Percentiles rank a stretch among this genome's conserved stretches.
Conservation (phyloP, 1,140 invertebrate genomes). For the Coelopa frigida region DNA sequence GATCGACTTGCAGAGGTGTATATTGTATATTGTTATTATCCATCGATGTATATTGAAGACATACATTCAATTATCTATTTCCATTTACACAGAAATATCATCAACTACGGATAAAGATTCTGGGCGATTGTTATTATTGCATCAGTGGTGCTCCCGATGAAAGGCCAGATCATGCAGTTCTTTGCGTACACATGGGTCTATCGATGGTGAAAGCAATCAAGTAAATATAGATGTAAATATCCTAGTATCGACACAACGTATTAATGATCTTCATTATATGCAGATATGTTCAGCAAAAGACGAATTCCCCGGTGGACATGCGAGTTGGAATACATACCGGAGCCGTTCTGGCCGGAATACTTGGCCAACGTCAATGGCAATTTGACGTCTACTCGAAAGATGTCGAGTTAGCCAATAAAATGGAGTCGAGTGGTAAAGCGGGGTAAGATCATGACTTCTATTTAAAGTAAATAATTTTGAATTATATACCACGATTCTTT, state of each 20-base stretch:
- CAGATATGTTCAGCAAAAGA: conserved; percentile 90
- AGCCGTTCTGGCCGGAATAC: conserved; percentile 88
- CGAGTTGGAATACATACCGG: conserved; percentile 95
- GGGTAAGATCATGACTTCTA: too few relatives aligned
- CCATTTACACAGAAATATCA: conserved; percentile 68
- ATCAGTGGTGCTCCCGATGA: conserved; percentile 86
- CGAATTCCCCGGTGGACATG: conserved; percentile 96
- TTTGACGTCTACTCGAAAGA: conserved; percentile 98
- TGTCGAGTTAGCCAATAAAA: conserved; percentile 96
- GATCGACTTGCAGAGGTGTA: conserved; percentile 82
- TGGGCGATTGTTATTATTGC: conserved; percentile 95
- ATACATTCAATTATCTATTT: background rate
- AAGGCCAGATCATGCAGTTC: conserved; percentile 83
- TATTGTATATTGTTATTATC: background rate
- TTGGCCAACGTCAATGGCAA: conserved; percentile 96
- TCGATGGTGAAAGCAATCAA: conserved; percentile 96
- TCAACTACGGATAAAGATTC: conserved; percentile 88
- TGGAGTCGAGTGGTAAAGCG: conserved; percentile 94
- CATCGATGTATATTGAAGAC: too few relatives aligned
- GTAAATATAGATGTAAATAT: conserved; percentile 63
- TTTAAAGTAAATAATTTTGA: too few relatives aligned
- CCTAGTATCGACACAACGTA: too few relatives aligned
- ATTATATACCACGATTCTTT: too few relatives aligned
- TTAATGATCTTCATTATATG: too few relatives aligned
- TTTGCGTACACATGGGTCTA: conserved; percentile 90